Percentiles rank a stretch among this genome's conserved stretches.
Conservation (phyloP, 2,113 vertebrate genomes). For the Eolophus roseicapilla region DNA sequence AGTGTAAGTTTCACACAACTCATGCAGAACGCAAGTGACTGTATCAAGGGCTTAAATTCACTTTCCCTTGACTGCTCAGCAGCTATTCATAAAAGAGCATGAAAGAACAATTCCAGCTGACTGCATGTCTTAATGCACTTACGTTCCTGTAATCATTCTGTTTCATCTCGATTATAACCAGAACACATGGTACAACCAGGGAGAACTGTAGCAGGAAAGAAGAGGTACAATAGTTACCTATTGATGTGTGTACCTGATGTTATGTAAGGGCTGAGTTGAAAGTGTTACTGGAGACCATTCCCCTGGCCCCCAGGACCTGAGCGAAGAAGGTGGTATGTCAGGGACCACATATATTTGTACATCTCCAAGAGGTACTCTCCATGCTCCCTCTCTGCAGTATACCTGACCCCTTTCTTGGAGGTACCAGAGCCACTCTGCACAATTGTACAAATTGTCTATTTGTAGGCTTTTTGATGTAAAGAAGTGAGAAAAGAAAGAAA, state of each 20-base stretch:
- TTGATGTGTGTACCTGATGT: not conserved
- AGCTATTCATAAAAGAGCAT: not conserved
- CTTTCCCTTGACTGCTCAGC: not conserved
- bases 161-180: not conserved
- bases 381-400: fast-evolving
- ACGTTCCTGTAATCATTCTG: not conserved
- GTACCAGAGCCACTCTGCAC: not conserved
- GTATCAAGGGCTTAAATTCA: not conserved
- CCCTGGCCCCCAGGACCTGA: not conserved
- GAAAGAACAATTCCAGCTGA: constrained; percentile 29
- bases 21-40: not conserved
- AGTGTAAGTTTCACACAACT: not conserved
- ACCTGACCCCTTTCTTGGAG: not conserved
- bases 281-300: not conserved
- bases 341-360: fast-evolving
- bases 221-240: not conserved
- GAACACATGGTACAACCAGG: not conserved
- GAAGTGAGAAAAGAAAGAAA: not conserved
- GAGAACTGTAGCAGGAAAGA: not conserved
- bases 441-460: not conserved
- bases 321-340: not conserved
- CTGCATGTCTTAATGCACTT: not conserved
- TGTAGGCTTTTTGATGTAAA: not conserved
- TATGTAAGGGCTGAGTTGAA: not conserved
- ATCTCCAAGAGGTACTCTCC: not conserved